Base-by-base conservation (phyloP, 23 tunicate species). In the Pegea sp. region DNA sequence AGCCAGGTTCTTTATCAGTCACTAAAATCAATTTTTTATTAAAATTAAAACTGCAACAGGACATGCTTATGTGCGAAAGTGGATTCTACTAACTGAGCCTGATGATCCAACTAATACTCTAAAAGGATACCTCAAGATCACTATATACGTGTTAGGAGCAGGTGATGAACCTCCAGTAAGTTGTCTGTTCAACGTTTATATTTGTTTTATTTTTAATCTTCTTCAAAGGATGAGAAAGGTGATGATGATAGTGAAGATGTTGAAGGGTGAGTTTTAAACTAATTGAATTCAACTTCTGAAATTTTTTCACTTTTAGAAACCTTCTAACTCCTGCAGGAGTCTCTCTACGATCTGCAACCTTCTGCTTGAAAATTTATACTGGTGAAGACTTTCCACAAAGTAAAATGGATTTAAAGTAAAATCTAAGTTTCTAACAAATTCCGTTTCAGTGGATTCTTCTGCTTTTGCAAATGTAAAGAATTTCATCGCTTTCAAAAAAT, bases 91-190 rank as follows among this genome's bases (percentile, higher is more conserved):
- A 0, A 81, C 93, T 20, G 93, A 81, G 21, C 75, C 79, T 13
- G 93, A 81, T 26, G 93, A 81, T 50, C 24, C 80, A 1, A 67
- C 93, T 1, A 81, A 67, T 62, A 70, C 93, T 26, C 93, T 81
- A 18, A 81, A 66, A 33, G 93, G 93, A 13, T 81, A 81, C 52
- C 54, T 81, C 29, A 81, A 81, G 52, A 73, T 73, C 33, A 81
- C 84, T 18, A 71, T 81, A 30, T 81, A 75, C 42, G 75, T 81
- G 25, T 53, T 81, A 0, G 93, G 93, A 24, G 93, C 93, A 21
- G 93, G 93, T 2, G 93, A 81, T 34, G 68, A 81, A 42, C 93
- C 93, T 29, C 93, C 93, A 28, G 93, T 81, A 60, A 61, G 81
- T 52, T 38, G 8, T 59, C n/a, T n/a, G n/a, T n/a, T n/a, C n/a